Percentiles rank a stretch among this genome's conserved stretches.
Evolutionary conservation across 2,888 invertebrate species (phyloP).

Genomic region (Laspeyria flexula): DNA sequence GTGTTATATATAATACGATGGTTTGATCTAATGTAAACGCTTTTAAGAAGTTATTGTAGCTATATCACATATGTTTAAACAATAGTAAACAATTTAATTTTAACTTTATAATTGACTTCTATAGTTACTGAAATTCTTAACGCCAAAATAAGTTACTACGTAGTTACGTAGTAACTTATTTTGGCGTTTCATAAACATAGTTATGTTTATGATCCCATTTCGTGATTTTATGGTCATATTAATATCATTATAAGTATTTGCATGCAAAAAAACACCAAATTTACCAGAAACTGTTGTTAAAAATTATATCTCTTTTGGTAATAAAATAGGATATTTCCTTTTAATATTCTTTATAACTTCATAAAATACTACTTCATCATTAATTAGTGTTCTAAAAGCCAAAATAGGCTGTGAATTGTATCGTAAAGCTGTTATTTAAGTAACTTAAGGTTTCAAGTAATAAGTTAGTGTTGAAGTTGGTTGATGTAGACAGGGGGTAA

Average conservation of each 20-base stretch:
- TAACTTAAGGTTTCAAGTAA: constrained; percentile 37
- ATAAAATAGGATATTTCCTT: constrained; percentile 24
- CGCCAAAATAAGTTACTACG: too few species aligned
- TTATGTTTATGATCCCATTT: too few species aligned
- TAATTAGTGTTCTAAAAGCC: constrained; percentile 51
- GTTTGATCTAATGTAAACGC: too few species aligned
- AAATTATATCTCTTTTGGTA: constrained; percentile 8
- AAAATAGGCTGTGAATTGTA: constrained; percentile 66
- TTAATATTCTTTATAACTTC: constrained; percentile 22
- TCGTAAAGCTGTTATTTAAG: constrained; percentile 38
- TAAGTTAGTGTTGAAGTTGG: constrained; percentile 34
- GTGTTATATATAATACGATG: too few species aligned
- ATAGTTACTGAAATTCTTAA: too few species aligned
- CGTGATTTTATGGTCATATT: too few species aligned
- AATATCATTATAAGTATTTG: too few species aligned
- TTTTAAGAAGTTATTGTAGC: not conserved
- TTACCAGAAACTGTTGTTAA: not conserved
- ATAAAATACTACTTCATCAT: too few species aligned
- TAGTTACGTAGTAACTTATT: too few species aligned
- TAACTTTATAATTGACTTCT: too few species aligned
- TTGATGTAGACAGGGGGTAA: constrained; percentile 23
- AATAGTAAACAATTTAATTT: not conserved
- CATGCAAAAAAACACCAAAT: too few species aligned
- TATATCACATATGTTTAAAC: not conserved
- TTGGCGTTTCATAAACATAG: too few species aligned